Base-by-base conservation (phyloP, 64 coral and sea anemone genomes). In the Catalaphyllia jardinei region DNA sequence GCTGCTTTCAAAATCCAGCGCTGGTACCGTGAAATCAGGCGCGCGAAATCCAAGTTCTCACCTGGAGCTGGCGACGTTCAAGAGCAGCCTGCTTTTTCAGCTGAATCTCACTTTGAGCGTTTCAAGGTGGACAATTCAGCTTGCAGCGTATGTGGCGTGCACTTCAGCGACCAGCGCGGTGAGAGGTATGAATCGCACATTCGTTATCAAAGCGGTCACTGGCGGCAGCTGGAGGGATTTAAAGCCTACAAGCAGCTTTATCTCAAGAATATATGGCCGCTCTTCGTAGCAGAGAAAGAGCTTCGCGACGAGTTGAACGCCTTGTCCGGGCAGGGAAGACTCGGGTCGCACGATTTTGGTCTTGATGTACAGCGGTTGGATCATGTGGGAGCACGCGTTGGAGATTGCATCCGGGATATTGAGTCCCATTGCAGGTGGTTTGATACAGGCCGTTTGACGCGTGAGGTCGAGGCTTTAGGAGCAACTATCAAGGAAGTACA, bases 91-190 rank as follows among this genome's bases (percentile, higher is more conserved):
- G 17, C 27, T 10, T 14, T 87, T 65, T 86, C 91, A 12, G 85
- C 31, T 33, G 62, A 67, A 29, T 27, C 61, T 31, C 63, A 92
- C 57, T 92, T 92, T 60, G 91, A 87, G 24, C 73, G 85, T 2
- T 88, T 92, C 75, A 92, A 92, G 60, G 91, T 79, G 24, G 91
- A 92, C 75, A 50, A 10, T 20, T 92, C 91, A 12, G 91, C 83
- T 11, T 92, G 91, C 29, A 87, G 82, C 14, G 85, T 92, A 11
- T 92, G 91, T 11, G 30, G 85, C 8, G 63, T 92, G 19, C 74
- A 65, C 29, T 92, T 92, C 65, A 87, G 28, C 46, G 31, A 60
- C 59, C 42, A 80, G 18, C 17, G 73, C 6, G 27, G 27, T 31
- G 91, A 80, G 35, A 87, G 62, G 0, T 92, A 87, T 49, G 38